phyloP scores from a whole-genome alignment of 2,888 invertebrate species.

The Acanthosoma haemorrhoidale region DNA sequence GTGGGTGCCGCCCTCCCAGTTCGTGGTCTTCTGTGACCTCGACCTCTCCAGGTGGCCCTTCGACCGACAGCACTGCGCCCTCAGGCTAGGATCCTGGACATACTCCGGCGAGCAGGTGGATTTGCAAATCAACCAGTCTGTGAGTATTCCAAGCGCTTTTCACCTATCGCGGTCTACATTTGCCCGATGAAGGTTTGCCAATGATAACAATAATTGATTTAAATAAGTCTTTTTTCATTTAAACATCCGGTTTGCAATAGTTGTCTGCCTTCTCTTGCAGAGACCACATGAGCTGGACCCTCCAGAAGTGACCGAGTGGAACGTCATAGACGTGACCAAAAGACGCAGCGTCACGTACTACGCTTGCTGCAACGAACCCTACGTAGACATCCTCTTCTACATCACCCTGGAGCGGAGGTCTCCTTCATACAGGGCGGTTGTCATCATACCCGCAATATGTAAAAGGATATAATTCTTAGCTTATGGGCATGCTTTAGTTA shows the following conservation, averaged over 20 bases:
- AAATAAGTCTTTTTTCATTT: background rate
- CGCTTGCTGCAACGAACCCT: constrained; percentile 54
- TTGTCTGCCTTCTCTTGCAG: no score
- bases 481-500: no score
- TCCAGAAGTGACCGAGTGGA: constrained; percentile 48
- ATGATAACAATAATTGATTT: background rate
- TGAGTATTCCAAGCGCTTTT: constrained; percentile 24
- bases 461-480: constrained; percentile 25
- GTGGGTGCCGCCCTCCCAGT: constrained; percentile 65
- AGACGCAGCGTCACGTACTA: constrained; percentile 48
- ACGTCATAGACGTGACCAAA: constrained; percentile 48
- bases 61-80: constrained; percentile 61
- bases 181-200: background rate
- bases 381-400: constrained; percentile 50
- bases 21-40: constrained; percentile 58
- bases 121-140: constrained; percentile 42
- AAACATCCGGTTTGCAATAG: no score
- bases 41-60: constrained; percentile 69
- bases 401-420: constrained; percentile 54
- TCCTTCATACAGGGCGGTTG: constrained; percentile 56
- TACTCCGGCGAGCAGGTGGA: constrained; percentile 56
- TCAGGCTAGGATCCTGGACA: constrained; percentile 70
- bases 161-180: no score
- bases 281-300: background rate
- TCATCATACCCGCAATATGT: constrained; percentile 59